Base-by-base conservation (phyloP, 2,888 invertebrate genomes). In the Oasisia sp. region DNA sequence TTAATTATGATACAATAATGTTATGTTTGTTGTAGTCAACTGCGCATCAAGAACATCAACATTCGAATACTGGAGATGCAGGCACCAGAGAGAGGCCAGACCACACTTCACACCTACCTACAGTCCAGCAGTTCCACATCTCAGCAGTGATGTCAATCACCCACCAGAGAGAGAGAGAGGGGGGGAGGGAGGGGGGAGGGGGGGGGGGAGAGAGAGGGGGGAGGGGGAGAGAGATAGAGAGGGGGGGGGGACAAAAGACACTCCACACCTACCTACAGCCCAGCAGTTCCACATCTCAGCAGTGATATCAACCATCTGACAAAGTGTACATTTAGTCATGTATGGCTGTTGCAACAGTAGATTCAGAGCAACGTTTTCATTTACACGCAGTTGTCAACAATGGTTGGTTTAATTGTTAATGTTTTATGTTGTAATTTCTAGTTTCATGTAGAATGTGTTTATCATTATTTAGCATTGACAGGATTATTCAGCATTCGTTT, bases 31-130 rank as follows among this genome's bases (percentile, higher is more conserved):
- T 74, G 14, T 74, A 74, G 74, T 27, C 74, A n/a, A 74, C 74
- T 74, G 74, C 74, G 74, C 27, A 19, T 74, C 74, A 14, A 74
- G 74, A 74, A 74, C 74, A 74, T 74, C 32, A 94, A 93, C 8
- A 93, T 94, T 90, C 94, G 94, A 89, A 95, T 96, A 50, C 96
- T 95, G 93, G 93, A 94, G 91, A 95, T 96, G 96, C 95, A 95
- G 0, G 95, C 95, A 91, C 96, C 96, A 32, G 95, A 95, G 91
- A 92, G 95, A 92, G 94, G 94, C 3, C 94, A 94, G 92, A 92
- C 89, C 14, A 93, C 92, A 0, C 91, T 94, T n/a, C 38, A 74
- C n/a, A 74, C 74, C 3, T 74, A 74, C 27, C 74, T 74, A 74
- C 74, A 74, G n/a, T 74, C 91, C 14, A 74, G 74, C 74, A 74